A percentile compares a stretch with the other conserved stretches of the same genome.
Evolutionary conservation across 2,888 invertebrate species (phyloP).

Genomic region (Thysanoteuthis rhombus): DNA sequence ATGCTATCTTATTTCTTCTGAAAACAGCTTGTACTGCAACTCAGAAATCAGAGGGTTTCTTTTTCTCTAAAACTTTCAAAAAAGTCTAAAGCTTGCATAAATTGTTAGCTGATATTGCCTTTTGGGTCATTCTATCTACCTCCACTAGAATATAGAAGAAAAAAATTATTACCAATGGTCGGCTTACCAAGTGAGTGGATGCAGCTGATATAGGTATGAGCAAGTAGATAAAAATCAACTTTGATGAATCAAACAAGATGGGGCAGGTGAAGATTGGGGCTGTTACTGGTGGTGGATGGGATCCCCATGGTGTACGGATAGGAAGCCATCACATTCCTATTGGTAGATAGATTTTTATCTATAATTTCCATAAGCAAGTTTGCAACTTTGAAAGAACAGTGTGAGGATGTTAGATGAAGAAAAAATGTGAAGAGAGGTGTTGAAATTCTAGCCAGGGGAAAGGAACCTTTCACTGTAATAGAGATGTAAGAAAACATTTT

Average conservation of each 20-base stretch:
- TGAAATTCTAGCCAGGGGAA: background rate
- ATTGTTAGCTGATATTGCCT: background rate
- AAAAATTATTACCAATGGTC: background rate
- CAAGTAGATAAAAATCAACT: background rate
- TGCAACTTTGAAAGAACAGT: background rate
- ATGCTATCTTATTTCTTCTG: too few relatives aligned
- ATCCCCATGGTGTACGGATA: background rate
- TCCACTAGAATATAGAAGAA: background rate
- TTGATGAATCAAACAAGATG: background rate
- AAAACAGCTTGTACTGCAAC: too few relatives aligned
- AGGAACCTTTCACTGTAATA: background rate
- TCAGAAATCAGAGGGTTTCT: too few relatives aligned
- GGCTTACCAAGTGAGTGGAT: background rate
- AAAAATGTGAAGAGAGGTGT: background rate
- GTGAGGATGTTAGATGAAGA: background rate
- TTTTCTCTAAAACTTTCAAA: background rate
- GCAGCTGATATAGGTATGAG: background rate
- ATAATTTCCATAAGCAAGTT: background rate
- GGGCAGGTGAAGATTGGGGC: background rate
- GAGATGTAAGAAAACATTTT: too few relatives aligned
- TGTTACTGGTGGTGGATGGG: background rate
- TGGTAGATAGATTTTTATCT: slow-evolving; percentile 12
- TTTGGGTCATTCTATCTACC: background rate
- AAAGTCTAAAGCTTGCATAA: background rate
- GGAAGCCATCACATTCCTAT: background rate